Conservation (phyloP, 2,888 invertebrate species). For the Spicauda simplicius region DNA sequence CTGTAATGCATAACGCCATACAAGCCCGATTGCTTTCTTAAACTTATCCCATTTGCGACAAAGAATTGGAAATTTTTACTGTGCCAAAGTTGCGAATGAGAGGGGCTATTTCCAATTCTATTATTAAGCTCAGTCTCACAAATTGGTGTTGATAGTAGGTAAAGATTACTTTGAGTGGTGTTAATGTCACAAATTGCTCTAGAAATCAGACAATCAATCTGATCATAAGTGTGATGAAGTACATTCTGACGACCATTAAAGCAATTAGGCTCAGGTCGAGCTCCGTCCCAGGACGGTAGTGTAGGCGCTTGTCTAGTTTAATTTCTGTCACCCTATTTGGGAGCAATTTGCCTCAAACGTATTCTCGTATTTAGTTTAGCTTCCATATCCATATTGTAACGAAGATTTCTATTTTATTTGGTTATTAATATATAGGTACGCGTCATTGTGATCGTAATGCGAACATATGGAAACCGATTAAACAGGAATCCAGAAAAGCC, state of each 20-base stretch:
- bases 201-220: not conserved
- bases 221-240: not conserved
- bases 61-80: conserved; percentile 79
- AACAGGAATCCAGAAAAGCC: no score
- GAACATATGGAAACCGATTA: no score
- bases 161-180: not conserved
- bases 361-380: no score
- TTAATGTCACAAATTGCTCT: not conserved
- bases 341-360: not conserved
- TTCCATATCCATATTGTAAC: no score
- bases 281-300: not conserved
- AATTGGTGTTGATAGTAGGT: conserved; percentile 53
- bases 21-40: conserved; percentile 83
- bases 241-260: conserved; percentile 2
- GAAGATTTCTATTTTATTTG: no score
- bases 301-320: conserved; percentile 10
- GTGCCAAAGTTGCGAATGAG: conserved; percentile 74
- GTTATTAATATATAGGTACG: no score
- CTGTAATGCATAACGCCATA: conserved; percentile 69
- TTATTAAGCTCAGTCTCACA: conserved; percentile 61
- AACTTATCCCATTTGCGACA: conserved; percentile 80
- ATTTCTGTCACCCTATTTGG: conserved; percentile 13
- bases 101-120: conserved; percentile 77
- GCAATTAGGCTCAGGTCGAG: conserved; percentile 12
- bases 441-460: no score